Percentiles rank a stretch among this genome's conserved stretches.
Conservation (phyloP, 2,113 vertebrate species). For the Okapia johnstoni region DNA sequence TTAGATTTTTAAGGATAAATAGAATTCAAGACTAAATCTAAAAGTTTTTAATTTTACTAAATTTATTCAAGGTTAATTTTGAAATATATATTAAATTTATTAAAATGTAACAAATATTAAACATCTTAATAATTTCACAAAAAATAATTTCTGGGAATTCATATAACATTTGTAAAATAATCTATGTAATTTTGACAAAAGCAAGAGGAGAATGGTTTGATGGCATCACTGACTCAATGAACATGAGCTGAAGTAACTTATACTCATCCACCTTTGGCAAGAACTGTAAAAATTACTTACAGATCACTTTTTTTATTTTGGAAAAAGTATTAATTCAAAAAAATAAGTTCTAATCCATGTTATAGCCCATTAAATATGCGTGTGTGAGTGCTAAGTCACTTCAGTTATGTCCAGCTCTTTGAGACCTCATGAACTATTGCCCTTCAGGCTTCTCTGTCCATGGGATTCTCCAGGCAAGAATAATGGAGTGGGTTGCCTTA, state of each 20-base stretch:
- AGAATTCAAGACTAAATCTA: neutral
- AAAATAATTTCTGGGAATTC: neutral
- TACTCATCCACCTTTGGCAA: neutral
- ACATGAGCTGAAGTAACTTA: neutral
- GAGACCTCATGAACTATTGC: neutral
- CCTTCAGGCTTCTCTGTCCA: neutral
- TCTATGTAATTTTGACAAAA: neutral
- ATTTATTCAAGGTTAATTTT: neutral
- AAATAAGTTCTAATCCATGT: no score
- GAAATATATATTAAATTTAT: neutral
- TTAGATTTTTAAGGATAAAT: neutral
- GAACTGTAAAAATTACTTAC: neutral
- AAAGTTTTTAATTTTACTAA: neutral
- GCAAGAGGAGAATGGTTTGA: neutral
- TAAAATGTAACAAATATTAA: neutral
- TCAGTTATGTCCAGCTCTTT: neutral
- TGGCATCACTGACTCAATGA: neutral
- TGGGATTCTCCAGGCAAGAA: neutral
- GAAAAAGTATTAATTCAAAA: neutral
- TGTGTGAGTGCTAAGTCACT: neutral
- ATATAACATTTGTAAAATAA: neutral
- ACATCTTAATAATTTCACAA: neutral
- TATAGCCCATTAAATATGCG: rapidly evolving
- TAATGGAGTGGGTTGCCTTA: neutral
- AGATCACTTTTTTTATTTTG: neutral